Percentiles rank a stretch among this genome's conserved stretches.
Conservation (phyloP, 2,888 invertebrate genomes). For the Synanthedon vespiformis region DNA sequence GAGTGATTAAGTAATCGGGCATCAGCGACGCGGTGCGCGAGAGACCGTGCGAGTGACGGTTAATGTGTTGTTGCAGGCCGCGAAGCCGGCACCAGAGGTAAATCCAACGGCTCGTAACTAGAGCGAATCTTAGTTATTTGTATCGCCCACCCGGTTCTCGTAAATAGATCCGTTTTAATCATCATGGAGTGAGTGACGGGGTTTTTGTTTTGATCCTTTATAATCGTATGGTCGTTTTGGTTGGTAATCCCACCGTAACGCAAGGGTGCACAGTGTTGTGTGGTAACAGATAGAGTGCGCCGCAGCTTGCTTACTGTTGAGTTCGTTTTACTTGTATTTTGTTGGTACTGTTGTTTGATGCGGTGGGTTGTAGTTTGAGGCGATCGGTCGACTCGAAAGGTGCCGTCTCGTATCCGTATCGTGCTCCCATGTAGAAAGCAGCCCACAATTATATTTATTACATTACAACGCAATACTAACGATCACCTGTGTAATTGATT, state of each 20-base stretch:
- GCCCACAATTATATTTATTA: conserved; percentile 43
- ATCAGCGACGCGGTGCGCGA: neutral
- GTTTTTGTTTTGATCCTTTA: conserved; percentile 61
- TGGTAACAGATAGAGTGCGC: conserved; percentile 43
- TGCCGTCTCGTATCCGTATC: conserved; percentile 46
- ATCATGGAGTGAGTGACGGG: conserved; percentile 65
- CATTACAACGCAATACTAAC: conserved; percentile 46
- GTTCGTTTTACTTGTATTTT: conserved; percentile 39
- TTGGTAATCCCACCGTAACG: conserved; percentile 53
- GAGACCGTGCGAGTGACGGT: conserved; percentile 34
- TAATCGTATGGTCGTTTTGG: conserved; percentile 48
- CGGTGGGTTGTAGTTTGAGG: conserved; percentile 52
- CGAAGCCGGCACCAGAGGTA: conserved; percentile 79
- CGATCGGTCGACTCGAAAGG: conserved; percentile 43
- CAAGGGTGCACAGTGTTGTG: conserved; percentile 59
- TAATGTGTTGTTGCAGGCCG: conserved; percentile 75
- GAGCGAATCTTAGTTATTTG: conserved; percentile 12
- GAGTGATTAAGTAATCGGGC: neutral
- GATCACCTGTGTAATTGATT: conserved; percentile 25
- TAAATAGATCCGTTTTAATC: conserved; percentile 8
- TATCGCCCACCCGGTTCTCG: conserved; percentile 10
- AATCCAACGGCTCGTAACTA: conserved; percentile 46
- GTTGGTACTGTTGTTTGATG: conserved; percentile 33
- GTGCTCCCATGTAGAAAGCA: conserved; percentile 62
- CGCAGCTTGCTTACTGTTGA: conserved; percentile 48